These are phyloP conservation scores for Mycogona germanica DNA, from an alignment of 2,888 invertebrate species.

Conservation along the genomic window DNA sequence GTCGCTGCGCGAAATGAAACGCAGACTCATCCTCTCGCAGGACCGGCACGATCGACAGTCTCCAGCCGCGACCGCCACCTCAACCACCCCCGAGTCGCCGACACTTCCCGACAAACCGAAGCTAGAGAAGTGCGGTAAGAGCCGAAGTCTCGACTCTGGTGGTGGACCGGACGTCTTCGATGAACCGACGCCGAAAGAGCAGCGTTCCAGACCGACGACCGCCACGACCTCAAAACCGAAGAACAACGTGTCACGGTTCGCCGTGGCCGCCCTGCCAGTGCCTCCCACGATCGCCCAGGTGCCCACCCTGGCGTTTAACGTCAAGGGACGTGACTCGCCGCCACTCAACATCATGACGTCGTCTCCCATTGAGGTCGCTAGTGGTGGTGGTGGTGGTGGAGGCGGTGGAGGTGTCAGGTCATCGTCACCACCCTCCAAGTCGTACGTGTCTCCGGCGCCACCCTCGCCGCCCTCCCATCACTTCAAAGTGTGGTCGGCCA, in stretches of 20 bases:
- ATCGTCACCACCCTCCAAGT: no score
- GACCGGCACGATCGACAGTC: conserved; percentile 1
- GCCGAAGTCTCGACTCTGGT: conserved; percentile 72
- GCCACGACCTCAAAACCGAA: neutral
- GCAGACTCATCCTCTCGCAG: conserved; percentile 19
- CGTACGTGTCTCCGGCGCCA: no score
- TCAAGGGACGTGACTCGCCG: neutral
- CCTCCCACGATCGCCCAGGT: no score
- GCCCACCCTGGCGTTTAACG: neutral
- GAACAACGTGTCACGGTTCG: neutral
- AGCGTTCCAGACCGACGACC: neutral
- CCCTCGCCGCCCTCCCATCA: no score
- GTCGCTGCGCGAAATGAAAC: conserved; percentile 47
- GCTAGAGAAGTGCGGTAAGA: conserved; percentile 52
- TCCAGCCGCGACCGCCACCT: neutral
- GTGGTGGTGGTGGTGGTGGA: neutral
- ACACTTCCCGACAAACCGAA: neutral
- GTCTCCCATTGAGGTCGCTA: neutral
- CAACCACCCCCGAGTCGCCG: neutral
- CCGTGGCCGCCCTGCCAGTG: no score
- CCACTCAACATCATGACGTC: neutral
- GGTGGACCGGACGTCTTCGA: no score
- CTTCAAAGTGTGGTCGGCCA: conserved; percentile 7
- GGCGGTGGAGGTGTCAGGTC: no score
- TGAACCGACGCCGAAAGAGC: no score